phyloP scores from a whole-genome alignment of 2,113 vertebrate genomes.

The Siniperca knerii region DNA sequence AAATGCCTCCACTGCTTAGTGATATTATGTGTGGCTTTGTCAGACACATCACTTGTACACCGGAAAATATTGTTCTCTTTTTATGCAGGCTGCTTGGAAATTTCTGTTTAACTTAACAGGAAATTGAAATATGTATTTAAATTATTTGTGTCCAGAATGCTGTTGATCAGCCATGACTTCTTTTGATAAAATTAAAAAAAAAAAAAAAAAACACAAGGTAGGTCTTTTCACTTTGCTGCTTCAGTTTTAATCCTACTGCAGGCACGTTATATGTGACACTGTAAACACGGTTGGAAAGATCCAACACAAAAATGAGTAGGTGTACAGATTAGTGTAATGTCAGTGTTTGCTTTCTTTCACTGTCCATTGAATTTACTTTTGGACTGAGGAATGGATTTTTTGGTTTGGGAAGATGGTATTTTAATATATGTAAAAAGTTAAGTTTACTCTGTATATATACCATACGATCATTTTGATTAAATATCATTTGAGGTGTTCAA shows the following conservation, averaged over 20 bases:
- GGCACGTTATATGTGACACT: conserved; percentile 62
- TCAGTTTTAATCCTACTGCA: conserved; percentile 45
- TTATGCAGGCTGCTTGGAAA: conserved; percentile 75
- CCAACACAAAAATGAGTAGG: conserved; percentile 37
- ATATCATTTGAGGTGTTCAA: conserved; percentile 90
- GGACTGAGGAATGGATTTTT: conserved; percentile 85
- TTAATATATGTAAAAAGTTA: conserved; percentile 99
- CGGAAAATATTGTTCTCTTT: conserved; percentile 75
- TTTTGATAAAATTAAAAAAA: conserved; percentile 27
- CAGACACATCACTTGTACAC: conserved; percentile 66
- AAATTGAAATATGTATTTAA: conserved; percentile 64
- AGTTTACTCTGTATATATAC: conserved; percentile 92
- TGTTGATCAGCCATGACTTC: conserved; percentile 81
- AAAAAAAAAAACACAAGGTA: background rate
- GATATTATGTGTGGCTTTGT: conserved; percentile 68
- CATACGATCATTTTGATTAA: conserved; percentile 94
- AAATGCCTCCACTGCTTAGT: conserved; percentile 71
- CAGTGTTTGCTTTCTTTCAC: conserved; percentile 82
- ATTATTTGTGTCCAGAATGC: conserved; percentile 74
- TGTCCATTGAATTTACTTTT: conserved; percentile 78
- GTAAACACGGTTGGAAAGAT: conserved; percentile 55
- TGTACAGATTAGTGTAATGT: conserved; percentile 71
- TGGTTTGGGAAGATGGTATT: conserved; percentile 92
- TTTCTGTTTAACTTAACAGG: conserved; percentile 36
- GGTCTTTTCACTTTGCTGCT: conserved; percentile 49